These are phyloP conservation scores for Drosophila flavopinicola DNA, from an alignment of 2,888 invertebrate genomes.

Conservation along the genomic window DNA sequence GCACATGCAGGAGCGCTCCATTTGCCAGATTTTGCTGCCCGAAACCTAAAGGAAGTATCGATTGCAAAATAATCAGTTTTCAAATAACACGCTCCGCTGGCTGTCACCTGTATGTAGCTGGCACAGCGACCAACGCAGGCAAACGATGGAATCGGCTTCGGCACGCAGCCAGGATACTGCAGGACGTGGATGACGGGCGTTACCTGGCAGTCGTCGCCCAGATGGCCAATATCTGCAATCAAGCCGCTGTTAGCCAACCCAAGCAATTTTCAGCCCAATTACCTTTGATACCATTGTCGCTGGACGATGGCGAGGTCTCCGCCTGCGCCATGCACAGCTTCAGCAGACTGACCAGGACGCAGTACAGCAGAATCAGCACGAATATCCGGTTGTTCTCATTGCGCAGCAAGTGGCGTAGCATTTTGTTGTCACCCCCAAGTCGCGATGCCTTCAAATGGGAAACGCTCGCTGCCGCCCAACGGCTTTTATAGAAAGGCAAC, in stretches of 20 bases:
- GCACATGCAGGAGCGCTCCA: conserved; percentile 97
- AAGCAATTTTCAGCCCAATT: too few species aligned
- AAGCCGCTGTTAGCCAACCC: neutral
- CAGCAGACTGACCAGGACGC: conserved; percentile 60
- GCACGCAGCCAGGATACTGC: conserved; percentile 95
- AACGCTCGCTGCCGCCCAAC: conserved; percentile 24
- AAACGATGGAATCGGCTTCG: conserved; percentile 96
- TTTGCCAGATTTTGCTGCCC: conserved; percentile 97
- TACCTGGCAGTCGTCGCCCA: conserved; percentile 92
- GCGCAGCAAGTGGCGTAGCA: conserved; percentile 63
- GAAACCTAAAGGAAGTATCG: conserved; percentile 88
- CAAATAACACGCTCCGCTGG: too few species aligned
- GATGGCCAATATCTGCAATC: conserved; percentile 78
- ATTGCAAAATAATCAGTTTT: neutral
- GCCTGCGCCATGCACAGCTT: conserved; percentile 61
- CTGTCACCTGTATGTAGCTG: conserved; percentile 93
- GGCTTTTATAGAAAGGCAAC: conserved; percentile 59
- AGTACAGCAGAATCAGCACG: conserved; percentile 63
- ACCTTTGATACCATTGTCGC: conserved; percentile 68
- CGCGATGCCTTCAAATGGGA: conserved; percentile 45
- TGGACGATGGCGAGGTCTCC: conserved; percentile 58
- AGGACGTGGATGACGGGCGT: conserved; percentile 96
- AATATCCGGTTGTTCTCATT: conserved; percentile 60
- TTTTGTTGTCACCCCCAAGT: conserved; percentile 40
- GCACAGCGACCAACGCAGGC: conserved; percentile 96